These are phyloP conservation scores for Microtus richardsoni DNA, from an alignment of 2,113 vertebrate species.

Conservation along the genomic window DNA sequence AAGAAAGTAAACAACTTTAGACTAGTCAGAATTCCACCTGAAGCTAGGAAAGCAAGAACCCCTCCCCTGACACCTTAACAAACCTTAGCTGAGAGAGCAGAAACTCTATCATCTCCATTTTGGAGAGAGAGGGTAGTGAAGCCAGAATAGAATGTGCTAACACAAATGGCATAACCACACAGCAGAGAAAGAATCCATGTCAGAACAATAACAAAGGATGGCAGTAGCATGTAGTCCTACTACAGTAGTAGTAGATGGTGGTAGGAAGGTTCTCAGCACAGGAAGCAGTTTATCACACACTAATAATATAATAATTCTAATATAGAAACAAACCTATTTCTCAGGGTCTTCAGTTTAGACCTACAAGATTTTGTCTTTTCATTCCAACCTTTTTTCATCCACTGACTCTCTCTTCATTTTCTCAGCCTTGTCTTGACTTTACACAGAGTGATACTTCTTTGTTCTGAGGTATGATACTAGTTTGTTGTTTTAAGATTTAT, in stretches of 20 bases:
- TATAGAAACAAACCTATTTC: not conserved
- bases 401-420: not conserved
- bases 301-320: not conserved
- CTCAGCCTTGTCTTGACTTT: not conserved
- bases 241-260: no score
- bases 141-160: not conserved
- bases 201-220: not conserved
- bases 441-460: not conserved
- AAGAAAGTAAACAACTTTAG: not conserved
- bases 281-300: not conserved
- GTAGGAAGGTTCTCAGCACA: not conserved
- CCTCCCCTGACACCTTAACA: not conserved
- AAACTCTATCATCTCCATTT: not conserved
- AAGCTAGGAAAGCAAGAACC: not conserved
- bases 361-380: not conserved
- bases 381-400: not conserved
- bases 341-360: not conserved
- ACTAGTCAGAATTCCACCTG: not conserved
- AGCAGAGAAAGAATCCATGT: not conserved
- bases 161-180: accelerated
- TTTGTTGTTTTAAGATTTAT: not conserved
- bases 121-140: not conserved
- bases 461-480: not conserved
- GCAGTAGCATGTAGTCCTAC: no score
- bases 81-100: not conserved